Percentiles rank a stretch among this genome's conserved stretches.
Evolutionary conservation across 1,140 invertebrate genomes (phyloP).

Genomic region (Drosophila pruinosa): DNA sequence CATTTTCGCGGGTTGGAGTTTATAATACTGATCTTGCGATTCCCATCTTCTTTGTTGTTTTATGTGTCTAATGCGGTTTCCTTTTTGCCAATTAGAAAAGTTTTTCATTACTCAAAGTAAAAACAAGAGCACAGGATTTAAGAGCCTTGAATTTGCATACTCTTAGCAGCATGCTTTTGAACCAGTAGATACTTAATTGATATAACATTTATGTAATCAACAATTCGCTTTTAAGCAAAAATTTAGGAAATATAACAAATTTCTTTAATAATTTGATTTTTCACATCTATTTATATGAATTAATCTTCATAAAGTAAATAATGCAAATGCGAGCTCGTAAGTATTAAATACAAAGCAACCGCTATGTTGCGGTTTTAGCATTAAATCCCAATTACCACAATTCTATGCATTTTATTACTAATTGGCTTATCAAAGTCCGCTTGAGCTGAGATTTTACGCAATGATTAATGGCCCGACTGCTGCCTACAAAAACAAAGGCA

Average conservation of each 20-base stretch:
- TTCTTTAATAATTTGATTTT: background rate
- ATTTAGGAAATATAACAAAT: background rate
- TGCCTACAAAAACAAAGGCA: background rate
- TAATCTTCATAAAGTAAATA: background rate
- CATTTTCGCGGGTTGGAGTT: conserved; percentile 69
- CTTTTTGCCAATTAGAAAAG: conserved; percentile 68
- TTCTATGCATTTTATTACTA: conserved; percentile 40
- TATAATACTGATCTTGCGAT: conserved; percentile 45
- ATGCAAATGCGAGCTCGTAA: conserved; percentile 11
- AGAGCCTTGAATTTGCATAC: conserved; percentile 51
- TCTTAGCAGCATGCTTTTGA: background rate
- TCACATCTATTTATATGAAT: background rate
- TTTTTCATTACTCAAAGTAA: conserved; percentile 42
- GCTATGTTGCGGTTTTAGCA: conserved; percentile 47
- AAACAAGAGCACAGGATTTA: conserved; percentile 28
- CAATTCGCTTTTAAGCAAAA: conserved; percentile 54
- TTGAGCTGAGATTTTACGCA: conserved; percentile 46
- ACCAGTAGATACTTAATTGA: background rate
- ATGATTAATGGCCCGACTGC: conserved; percentile 50
- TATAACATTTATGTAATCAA: conserved; percentile 59
- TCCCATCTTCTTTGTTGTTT: background rate
- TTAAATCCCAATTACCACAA: conserved; percentile 47
- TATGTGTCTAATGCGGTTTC: background rate
- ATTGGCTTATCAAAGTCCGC: conserved; percentile 61
- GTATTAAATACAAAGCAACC: conserved; percentile 32